These are phyloP conservation scores for Chrysopilus asiliformis DNA, from an alignment of 2,888 invertebrate genomes.

Conservation along the genomic window DNA sequence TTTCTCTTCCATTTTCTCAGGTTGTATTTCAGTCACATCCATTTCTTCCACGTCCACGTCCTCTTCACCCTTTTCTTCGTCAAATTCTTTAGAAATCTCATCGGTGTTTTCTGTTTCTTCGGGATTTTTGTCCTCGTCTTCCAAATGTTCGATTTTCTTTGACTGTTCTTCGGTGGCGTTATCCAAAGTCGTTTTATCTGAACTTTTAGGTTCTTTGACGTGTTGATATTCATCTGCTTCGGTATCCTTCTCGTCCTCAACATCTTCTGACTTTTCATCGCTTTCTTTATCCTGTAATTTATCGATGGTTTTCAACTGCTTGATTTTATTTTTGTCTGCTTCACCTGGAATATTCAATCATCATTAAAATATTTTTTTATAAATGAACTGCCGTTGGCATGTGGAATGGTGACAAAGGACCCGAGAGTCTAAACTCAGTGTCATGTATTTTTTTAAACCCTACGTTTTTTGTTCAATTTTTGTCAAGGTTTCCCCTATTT, in stretches of 20 bases:
- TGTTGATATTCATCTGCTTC: slow-evolving; percentile 64
- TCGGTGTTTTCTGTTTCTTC: slow-evolving; percentile 42
- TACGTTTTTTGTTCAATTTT: no score
- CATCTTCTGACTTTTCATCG: slow-evolving; percentile 37
- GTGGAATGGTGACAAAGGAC: no score
- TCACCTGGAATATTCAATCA: slow-evolving; percentile 19
- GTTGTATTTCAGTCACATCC: slow-evolving; percentile 31
- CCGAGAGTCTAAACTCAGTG: no score
- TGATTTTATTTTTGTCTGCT: slow-evolving; percentile 29
- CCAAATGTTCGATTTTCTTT: slow-evolving; percentile 41
- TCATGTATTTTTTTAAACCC: no score
- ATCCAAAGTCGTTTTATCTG: slow-evolving; percentile 58
- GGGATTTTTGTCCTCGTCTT: slow-evolving; percentile 45
- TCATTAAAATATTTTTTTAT: background rate
- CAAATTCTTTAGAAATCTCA: no score
- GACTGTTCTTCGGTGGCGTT: slow-evolving; percentile 76
- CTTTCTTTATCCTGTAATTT: slow-evolving; percentile 34
- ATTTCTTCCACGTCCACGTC: slow-evolving; percentile 30
- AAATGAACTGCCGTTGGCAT: no score
- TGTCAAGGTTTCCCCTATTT: no score
- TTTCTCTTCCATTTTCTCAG: slow-evolving; percentile 38
- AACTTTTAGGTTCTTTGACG: slow-evolving; percentile 62
- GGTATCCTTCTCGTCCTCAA: slow-evolving; percentile 37
- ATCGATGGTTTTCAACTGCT: slow-evolving; percentile 40
- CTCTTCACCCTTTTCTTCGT: slow-evolving; percentile 40